Conservation (phyloP, 2,113 vertebrate species). For the Megalops atlanticus region DNA sequence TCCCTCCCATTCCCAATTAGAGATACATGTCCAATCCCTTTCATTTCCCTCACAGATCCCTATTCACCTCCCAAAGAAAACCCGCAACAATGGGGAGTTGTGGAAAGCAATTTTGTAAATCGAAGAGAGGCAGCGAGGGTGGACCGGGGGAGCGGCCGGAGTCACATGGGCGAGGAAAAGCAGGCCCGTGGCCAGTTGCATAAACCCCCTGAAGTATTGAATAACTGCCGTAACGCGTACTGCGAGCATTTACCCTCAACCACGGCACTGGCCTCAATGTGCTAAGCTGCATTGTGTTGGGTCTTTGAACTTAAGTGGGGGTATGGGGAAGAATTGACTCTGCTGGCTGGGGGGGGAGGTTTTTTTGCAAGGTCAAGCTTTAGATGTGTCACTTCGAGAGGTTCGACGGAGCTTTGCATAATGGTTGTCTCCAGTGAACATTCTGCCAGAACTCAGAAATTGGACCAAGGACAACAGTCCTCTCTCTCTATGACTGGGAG, state of each 20-base stretch:
- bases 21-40: constrained; percentile 60
- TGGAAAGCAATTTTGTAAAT: constrained; percentile 60
- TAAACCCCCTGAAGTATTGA: constrained; percentile 23
- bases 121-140: constrained; percentile 34
- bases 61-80: constrained; percentile 55
- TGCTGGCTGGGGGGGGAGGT: not conserved
- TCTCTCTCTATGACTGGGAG: constrained; percentile 33
- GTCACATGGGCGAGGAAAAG: constrained; percentile 26
- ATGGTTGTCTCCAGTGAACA: not conserved
- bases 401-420: not conserved
- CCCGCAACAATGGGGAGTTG: constrained; percentile 54
- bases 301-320: constrained; percentile 3
- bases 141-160: constrained; percentile 23
- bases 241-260: not conserved
- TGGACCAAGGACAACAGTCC: not conserved
- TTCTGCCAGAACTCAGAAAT: not conserved
- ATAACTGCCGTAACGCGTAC: not conserved
- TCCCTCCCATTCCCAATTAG: constrained; percentile 52
- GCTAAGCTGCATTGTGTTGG: constrained; percentile 10
- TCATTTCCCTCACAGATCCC: constrained; percentile 43
- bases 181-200: constrained; percentile 15
- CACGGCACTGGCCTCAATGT: not conserved
- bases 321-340: not conserved
- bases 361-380: not conserved
- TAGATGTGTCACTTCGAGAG: not conserved